Conservation (phyloP, 35 echinoderm and acorn worm species). For the Apostichopus japonicus region DNA sequence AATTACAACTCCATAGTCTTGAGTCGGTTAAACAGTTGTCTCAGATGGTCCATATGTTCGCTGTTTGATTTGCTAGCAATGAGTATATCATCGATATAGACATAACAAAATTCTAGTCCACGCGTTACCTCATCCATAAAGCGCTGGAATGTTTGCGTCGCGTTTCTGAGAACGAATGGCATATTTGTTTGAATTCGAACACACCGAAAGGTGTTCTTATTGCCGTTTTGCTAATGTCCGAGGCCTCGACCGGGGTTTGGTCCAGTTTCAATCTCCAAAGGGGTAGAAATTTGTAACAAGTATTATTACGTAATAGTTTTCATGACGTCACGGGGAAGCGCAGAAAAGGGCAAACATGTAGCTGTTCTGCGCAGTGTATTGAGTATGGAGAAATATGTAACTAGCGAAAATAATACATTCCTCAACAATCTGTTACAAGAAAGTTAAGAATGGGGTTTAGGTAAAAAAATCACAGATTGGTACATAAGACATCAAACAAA, state of each 20-base stretch:
- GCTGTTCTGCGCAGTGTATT: too few relatives aligned
- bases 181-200: constrained; percentile 62
- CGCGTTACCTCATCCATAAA: constrained; percentile 59
- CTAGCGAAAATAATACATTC: too few relatives aligned
- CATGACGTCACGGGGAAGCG: too few relatives aligned
- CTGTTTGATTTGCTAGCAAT: constrained; percentile 42
- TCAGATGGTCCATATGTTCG: constrained; percentile 46
- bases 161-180: constrained; percentile 59
- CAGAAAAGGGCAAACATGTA: too few relatives aligned
- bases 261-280: too few relatives aligned
- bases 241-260: neutral
- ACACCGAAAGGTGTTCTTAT: constrained; percentile 66
- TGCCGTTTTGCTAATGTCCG: constrained; percentile 50
- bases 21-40: constrained; percentile 11
- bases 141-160: constrained; percentile 56
- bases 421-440: too few relatives aligned
- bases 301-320: too few relatives aligned
- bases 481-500: too few relatives aligned
- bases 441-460: too few relatives aligned
- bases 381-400: too few relatives aligned
- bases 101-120: constrained; percentile 61
- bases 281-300: too few relatives aligned
- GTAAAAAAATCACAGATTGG: too few relatives aligned
- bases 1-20: constrained; percentile 57
- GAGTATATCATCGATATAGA: constrained; percentile 61